phyloP scores from a whole-genome alignment of 2,113 vertebrate species.

The Tragelaphus buxtoni region DNA sequence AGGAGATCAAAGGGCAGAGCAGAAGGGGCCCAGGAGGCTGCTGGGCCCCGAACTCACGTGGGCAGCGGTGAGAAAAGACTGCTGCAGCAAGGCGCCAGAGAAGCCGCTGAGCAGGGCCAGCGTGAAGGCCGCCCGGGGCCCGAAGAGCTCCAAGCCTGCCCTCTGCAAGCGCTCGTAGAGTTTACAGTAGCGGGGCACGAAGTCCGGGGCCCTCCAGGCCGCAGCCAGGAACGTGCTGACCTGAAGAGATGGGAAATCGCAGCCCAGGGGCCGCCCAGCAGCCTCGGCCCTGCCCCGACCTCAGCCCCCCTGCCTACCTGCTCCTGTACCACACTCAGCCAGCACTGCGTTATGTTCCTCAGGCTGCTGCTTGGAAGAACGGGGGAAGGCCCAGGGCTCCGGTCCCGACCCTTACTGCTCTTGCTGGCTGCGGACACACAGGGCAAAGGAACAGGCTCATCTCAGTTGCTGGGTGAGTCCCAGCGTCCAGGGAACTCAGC shows the following conservation, averaged over 20 bases:
- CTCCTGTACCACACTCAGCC: conserved; percentile 34
- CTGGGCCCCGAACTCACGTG: conserved; percentile 85
- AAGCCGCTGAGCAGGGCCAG: conserved; percentile 91
- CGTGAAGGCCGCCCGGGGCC: conserved; percentile 88
- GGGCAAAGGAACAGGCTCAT: background rate
- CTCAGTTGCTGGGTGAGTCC: background rate
- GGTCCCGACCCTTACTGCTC: conserved; percentile 40
- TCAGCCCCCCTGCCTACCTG: conserved; percentile 31
- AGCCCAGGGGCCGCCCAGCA: background rate
- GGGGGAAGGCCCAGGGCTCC: background rate
- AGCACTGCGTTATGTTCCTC: conserved; percentile 60
- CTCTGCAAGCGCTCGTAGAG: conserved; percentile 87
- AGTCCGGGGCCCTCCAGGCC: conserved; percentile 83
- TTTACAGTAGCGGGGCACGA: conserved; percentile 87
- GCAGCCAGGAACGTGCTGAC: conserved; percentile 89
- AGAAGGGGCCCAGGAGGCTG: background rate
- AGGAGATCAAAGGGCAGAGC: background rate
- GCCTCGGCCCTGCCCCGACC: background rate
- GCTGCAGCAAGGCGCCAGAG: conserved; percentile 88
- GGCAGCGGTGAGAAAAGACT: conserved; percentile 88
- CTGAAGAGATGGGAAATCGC: conserved; percentile 70
- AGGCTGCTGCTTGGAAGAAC: conserved; percentile 57
- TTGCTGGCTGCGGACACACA: conserved; percentile 58
- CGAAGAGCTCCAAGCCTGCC: conserved; percentile 93
- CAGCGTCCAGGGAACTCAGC: background rate